A percentile compares a stretch with the other conserved stretches of the same genome.
Evolutionary conservation across 2,113 vertebrate genomes (phyloP).

Genomic region (Periophthalmus modestus): DNA sequence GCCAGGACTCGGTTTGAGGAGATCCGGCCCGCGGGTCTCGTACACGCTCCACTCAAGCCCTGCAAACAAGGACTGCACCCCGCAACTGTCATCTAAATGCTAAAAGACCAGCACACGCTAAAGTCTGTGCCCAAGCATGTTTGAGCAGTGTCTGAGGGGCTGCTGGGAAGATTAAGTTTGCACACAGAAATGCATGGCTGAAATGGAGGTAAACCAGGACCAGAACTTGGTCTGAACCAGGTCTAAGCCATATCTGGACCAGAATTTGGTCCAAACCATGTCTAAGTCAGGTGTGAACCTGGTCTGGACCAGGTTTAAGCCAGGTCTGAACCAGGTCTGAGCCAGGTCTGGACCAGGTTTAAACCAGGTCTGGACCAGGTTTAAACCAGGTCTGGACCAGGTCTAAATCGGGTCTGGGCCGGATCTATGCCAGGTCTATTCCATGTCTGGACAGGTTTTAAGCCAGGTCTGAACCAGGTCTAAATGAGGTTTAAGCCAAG

Average conservation of each 20-base stretch:
- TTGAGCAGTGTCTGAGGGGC: slow-evolving; percentile 42
- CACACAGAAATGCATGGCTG: slow-evolving; percentile 3
- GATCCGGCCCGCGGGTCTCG: slow-evolving; percentile 73
- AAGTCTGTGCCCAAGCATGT: slow-evolving; percentile 36
- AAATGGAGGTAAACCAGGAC: background rate
- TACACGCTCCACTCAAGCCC: slow-evolving; percentile 63
- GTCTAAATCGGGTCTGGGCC: too few species aligned
- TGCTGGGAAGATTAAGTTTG: slow-evolving; percentile 41
- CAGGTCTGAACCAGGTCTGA: too few species aligned
- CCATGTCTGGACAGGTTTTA: too few species aligned
- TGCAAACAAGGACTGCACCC: slow-evolving; percentile 65
- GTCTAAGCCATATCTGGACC: background rate
- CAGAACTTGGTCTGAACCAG: background rate
- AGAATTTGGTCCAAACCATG: background rate
- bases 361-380: too few species aligned
- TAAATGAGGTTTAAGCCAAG: too few species aligned
- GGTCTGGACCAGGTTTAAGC: too few species aligned
- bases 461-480: too few species aligned
- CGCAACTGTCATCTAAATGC: slow-evolving; percentile 73
- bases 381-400: too few species aligned
- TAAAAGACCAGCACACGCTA: slow-evolving; percentile 51
- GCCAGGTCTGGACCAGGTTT: too few species aligned
- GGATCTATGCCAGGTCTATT: too few species aligned
- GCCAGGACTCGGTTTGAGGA: slow-evolving; percentile 79
- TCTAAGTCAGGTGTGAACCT: background rate